These are phyloP conservation scores for Drymodes brunneopygia DNA, from an alignment of 2,113 vertebrate genomes.

Conservation along the genomic window DNA sequence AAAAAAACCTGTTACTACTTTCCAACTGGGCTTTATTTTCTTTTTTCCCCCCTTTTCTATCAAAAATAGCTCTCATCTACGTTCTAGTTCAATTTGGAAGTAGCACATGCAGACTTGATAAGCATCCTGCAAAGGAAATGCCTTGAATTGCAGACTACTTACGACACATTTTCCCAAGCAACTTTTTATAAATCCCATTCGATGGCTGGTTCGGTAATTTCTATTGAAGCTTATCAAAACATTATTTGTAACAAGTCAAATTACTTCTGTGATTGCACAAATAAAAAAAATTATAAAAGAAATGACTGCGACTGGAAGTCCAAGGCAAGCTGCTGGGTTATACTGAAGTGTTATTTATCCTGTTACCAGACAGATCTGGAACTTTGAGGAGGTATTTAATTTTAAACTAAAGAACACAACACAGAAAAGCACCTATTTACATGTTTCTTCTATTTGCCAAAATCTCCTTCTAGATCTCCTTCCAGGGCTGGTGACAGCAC, in stretches of 20 bases:
- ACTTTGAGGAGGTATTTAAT: not conserved
- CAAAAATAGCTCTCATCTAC: slow-evolving; percentile 65
- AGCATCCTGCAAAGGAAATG: slow-evolving; percentile 72
- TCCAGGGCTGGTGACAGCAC: not conserved
- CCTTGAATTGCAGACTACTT: slow-evolving; percentile 67
- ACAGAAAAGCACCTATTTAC: not conserved
- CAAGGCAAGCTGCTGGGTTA: not conserved
- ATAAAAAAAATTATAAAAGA: not conserved
- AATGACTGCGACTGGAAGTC: not conserved
- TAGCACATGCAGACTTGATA: slow-evolving; percentile 49
- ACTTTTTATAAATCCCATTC: slow-evolving; percentile 43
- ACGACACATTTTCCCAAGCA: slow-evolving; percentile 60
- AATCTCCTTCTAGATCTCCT: not conserved
- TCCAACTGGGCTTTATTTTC: slow-evolving; percentile 3
- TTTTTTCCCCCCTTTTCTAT: not conserved
- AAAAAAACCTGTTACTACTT: not conserved
- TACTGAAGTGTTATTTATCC: not conserved
- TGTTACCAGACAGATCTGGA: not conserved
- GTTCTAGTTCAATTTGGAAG: slow-evolving; percentile 51
- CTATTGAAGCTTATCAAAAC: slow-evolving; percentile 37
- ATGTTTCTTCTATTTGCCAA: not conserved
- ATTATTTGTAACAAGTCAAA: slow-evolving; percentile 21
- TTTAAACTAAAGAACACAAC: not conserved
- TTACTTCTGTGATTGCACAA: not conserved
- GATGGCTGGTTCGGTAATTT: slow-evolving; percentile 29